Evolutionary conservation across 2,888 invertebrate genomes (phyloP).

Genomic region (Antheraea yamamai): DNA sequence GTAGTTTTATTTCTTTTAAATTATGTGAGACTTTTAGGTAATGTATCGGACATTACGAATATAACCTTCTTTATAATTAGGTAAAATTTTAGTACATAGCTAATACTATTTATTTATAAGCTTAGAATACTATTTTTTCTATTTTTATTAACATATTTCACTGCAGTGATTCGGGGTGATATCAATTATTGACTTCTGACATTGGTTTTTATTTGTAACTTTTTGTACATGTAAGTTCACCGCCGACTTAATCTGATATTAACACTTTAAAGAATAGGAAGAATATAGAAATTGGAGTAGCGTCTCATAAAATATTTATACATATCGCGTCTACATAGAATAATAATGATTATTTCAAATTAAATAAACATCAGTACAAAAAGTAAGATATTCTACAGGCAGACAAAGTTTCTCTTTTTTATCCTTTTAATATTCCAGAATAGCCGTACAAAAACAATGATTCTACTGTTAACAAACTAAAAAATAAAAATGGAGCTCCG

Average conservation of each 20-base stretch:
- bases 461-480: conserved; percentile 24
- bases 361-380: background rate
- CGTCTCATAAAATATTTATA: background rate
- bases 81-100: background rate
- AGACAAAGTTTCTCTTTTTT: conserved; percentile 4
- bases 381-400: background rate
- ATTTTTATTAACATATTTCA: background rate
- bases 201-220: background rate
- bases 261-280: background rate
- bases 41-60: background rate
- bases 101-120: background rate
- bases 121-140: background rate
- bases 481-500: conserved; percentile 35
- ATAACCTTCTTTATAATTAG: background rate
- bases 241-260: background rate
- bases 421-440: conserved; percentile 17
- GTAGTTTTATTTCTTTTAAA: conserved; percentile 25
- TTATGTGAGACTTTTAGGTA: conserved; percentile 25
- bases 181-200: background rate
- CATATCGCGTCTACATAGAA: background rate
- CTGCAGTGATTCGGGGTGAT: background rate
- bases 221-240: background rate
- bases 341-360: background rate
- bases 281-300: background rate
- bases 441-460: conserved; percentile 23